Conservation (phyloP, 2,888 invertebrate genomes). For the Pediacus dermestoides region DNA sequence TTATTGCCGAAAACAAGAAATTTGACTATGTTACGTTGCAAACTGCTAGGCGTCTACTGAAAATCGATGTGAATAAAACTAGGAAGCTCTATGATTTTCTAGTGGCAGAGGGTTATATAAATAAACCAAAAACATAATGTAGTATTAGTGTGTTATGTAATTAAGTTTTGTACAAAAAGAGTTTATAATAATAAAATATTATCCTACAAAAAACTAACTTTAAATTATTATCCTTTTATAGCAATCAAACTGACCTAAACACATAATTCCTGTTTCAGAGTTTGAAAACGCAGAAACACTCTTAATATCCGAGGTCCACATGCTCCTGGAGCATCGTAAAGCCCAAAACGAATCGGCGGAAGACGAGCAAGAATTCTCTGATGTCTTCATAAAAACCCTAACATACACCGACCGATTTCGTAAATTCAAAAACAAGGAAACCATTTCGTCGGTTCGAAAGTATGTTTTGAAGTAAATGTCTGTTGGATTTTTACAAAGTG, state of each 20-base stretch:
- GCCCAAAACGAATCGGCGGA: slow-evolving; percentile 97
- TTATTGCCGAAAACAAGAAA: slow-evolving; percentile 75
- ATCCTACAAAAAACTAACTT: too few species aligned
- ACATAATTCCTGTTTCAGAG: slow-evolving; percentile 58
- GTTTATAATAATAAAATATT: too few species aligned
- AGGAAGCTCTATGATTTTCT: slow-evolving; percentile 81
- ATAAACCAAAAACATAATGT: slow-evolving; percentile 50
- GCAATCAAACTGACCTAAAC: neutral
- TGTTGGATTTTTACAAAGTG: slow-evolving; percentile 2
- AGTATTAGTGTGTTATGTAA: too few species aligned
- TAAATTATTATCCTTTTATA: neutral
- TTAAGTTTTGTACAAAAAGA: too few species aligned
- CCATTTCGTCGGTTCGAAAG: slow-evolving; percentile 94
- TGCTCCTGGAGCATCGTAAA: slow-evolving; percentile 95
- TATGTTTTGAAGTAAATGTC: slow-evolving; percentile 47
- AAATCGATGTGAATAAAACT: slow-evolving; percentile 92
- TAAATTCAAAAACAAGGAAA: slow-evolving; percentile 97
- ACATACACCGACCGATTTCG: slow-evolving; percentile 95
- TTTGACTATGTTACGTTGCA: slow-evolving; percentile 70
- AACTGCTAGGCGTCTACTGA: slow-evolving; percentile 78
- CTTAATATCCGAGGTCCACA: slow-evolving; percentile 91
- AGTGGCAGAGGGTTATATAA: slow-evolving; percentile 67
- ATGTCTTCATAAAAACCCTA: slow-evolving; percentile 96
- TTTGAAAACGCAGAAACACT: slow-evolving; percentile 98
- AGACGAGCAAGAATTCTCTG: slow-evolving; percentile 97